These are phyloP conservation scores for Eilema griseolum DNA, from an alignment of 2,888 invertebrate species.

Conservation along the genomic window DNA sequence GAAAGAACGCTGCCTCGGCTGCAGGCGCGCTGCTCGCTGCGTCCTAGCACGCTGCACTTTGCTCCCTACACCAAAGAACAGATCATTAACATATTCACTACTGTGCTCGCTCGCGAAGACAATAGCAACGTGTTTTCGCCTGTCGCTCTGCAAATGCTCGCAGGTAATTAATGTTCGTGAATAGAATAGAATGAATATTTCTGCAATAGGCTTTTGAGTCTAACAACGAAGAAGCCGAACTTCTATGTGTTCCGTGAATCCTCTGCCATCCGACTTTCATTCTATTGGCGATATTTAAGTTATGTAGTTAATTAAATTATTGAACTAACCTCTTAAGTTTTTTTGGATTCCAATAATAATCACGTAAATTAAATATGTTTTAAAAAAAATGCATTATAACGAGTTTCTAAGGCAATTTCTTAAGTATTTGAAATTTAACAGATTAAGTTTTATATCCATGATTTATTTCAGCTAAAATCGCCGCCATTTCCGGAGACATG, in stretches of 20 bases:
- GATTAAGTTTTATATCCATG: not conserved
- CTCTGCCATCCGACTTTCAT: too few relatives aligned
- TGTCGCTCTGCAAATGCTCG: conserved; percentile 95
- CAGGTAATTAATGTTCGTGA: conserved; percentile 82
- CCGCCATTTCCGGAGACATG: conserved; percentile 97
- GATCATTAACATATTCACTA: conserved; percentile 94
- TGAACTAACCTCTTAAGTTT: too few relatives aligned
- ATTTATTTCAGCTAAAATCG: conserved; percentile 90
- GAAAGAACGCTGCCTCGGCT: conserved; percentile 95
- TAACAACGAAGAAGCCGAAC: too few relatives aligned
- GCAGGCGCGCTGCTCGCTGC: conserved; percentile 91
- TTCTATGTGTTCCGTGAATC: too few relatives aligned
- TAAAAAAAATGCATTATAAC: not conserved
- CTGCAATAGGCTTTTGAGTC: too few relatives aligned
- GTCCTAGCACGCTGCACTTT: conserved; percentile 94
- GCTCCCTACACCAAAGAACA: conserved; percentile 96
- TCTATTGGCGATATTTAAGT: too few relatives aligned
- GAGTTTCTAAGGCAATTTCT: not conserved
- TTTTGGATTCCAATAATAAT: not conserved
- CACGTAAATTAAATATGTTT: not conserved
- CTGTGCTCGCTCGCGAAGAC: conserved; percentile 91
- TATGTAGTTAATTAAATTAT: too few relatives aligned
- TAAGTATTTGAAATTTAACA: not conserved
- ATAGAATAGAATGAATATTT: not conserved
- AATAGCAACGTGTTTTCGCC: conserved; percentile 92